These are phyloP conservation scores for Cariama cristata DNA, from an alignment of 2,113 vertebrate species.

Conservation along the genomic window DNA sequence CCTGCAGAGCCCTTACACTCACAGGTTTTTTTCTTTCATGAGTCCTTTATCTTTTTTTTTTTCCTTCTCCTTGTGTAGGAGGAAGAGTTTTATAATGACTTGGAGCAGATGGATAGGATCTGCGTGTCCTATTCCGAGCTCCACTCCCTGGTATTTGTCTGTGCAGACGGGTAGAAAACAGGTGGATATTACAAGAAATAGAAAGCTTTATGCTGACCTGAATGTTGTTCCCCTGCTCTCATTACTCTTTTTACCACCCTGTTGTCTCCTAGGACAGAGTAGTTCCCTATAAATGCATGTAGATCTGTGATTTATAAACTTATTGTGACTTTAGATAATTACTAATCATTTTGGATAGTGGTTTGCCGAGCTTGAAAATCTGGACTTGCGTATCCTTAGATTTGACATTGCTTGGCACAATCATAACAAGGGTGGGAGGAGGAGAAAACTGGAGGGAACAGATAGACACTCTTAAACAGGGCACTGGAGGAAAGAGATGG, in stretches of 20 bases:
- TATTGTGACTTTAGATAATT: not conserved
- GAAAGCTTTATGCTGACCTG: not conserved
- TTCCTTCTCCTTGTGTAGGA: not conserved
- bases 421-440: not conserved
- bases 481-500: not conserved
- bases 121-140: not conserved
- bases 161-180: not conserved
- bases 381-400: accelerated
- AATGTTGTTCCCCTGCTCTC: not conserved
- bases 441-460: not conserved
- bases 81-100: not conserved
- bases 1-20: not conserved
- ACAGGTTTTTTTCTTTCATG: not conserved
- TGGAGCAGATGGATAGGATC: conserved; percentile 9
- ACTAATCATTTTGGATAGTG: not conserved
- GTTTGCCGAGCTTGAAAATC: not conserved
- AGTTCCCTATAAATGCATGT: accelerated
- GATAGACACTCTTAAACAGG: accelerated
- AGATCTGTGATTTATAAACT: too few relatives aligned
- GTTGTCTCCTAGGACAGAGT: not conserved
- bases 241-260: not conserved
- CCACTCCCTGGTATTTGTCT: not conserved
- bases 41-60: too few relatives aligned
- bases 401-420: not conserved
- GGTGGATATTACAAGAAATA: not conserved